Percentiles rank a stretch among this genome's conserved stretches.
Conservation (phyloP, 2,888 invertebrate species). For the Drosophila anceps region DNA sequence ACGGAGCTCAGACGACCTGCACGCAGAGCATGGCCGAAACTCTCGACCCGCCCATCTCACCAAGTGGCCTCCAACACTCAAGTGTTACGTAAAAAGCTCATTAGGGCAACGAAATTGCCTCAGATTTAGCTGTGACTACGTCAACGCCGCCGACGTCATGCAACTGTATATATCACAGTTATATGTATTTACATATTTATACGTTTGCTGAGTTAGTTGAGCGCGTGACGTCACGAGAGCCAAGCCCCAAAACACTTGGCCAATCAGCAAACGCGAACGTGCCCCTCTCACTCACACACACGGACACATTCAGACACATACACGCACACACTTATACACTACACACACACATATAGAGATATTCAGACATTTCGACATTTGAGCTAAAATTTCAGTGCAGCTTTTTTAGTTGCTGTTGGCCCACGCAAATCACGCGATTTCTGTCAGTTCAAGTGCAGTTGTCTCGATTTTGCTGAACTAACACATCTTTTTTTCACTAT, state of each 20-base stretch:
- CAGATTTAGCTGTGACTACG: constrained; percentile 40
- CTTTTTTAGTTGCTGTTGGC: constrained; percentile 48
- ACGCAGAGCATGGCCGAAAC: constrained; percentile 32
- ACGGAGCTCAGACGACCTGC: constrained; percentile 39
- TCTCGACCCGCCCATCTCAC: constrained; percentile 20
- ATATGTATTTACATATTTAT: constrained; percentile 31
- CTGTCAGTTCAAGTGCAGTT: constrained; percentile 63
- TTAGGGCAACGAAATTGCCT: constrained; percentile 45
- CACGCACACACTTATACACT: constrained; percentile 7
- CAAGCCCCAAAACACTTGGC: constrained; percentile 80
- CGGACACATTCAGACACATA: constrained; percentile 6
- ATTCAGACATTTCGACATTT: constrained; percentile 42
- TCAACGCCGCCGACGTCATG: constrained; percentile 51
- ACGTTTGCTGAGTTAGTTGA: constrained; percentile 32
- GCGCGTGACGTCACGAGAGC: constrained; percentile 77
- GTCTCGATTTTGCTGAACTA: constrained; percentile 61
- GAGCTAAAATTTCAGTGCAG: constrained; percentile 37
- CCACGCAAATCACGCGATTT: constrained; percentile 73
- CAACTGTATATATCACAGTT: constrained; percentile 44
- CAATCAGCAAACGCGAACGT: constrained; percentile 69
- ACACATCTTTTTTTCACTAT: constrained; percentile 36
- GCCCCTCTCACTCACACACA: constrained; percentile 44
- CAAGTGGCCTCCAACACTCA: constrained; percentile 15
- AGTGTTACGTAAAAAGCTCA: constrained; percentile 67
- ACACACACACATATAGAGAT: constrained; percentile 4